Base-by-base conservation (phyloP, 2,888 invertebrate genomes). In the Apamea crenata region DNA sequence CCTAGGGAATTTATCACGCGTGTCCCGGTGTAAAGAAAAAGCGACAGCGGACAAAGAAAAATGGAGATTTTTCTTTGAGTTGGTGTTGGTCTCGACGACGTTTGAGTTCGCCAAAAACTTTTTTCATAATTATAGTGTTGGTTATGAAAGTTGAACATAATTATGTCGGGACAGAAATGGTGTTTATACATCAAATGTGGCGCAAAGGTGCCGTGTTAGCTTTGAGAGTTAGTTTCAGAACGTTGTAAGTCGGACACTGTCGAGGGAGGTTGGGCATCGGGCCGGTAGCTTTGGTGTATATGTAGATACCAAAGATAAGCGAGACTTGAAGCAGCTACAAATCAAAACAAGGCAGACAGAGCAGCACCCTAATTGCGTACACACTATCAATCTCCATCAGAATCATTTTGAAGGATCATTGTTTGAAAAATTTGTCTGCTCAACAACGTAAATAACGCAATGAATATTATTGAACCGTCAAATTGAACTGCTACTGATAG, bases 1-100 rank as follows among this genome's bases (percentile, higher is more conserved):
- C 95, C 94, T 92, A 91, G 94, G 93, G 93, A 95, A 96, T 96
- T 96, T 96, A 96, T 96, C 96, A 95, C 95, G 93, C 92, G 89
- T 92, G 91, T 85, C 88, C 59, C 73, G 88, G 90, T 76, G n/a
- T 74, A 88, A 90, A 83, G 63, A 59, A 84, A 18, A 84, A 82
- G 90, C 84, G 87, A 36, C 5, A 85, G 91, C 93, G 93, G 76
- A 16, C 18, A 36, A 25, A 50, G 1, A 8, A 25, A 53, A 69
- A 67, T 14, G 18, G 8, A 53, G 6, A 53, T 16, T 70, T 70
- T 32, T 25, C 10, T 8, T 32, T 25, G 3, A 16, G 32, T 25
- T 70, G 2, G 10, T 6, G 18, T 50, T 50, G 8, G 1, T 36
- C 70, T 25, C 2, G 16, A 53, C n/a, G 1, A 53, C n/a, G 1